These are phyloP conservation scores for Pristiophorus japonicus DNA, from an alignment of 2,113 vertebrate species.

Conservation along the genomic window DNA sequence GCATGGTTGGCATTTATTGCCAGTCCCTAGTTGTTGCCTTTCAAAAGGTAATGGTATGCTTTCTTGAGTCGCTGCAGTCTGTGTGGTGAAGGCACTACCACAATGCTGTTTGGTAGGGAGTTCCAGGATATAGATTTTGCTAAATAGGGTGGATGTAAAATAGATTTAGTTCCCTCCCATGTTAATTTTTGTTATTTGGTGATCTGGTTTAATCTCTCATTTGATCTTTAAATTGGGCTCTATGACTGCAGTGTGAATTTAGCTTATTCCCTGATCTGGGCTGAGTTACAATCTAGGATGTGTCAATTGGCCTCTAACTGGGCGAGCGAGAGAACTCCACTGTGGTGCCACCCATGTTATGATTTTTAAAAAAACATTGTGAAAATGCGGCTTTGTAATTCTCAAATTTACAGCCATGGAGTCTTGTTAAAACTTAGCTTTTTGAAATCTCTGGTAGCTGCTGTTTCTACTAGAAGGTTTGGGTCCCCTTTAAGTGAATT, in stretches of 20 bases:
- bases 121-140: neutral
- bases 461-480: slow-evolving; percentile 59
- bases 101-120: neutral
- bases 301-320: neutral
- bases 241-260: neutral
- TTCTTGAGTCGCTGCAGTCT: neutral
- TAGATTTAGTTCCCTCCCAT: neutral
- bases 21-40: neutral
- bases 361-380: neutral
- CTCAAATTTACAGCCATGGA: slow-evolving; percentile 46
- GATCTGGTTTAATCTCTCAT: neutral
- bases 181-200: neutral
- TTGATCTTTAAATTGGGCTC: neutral
- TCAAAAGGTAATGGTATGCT: neutral
- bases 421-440: slow-evolving; percentile 48
- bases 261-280: neutral
- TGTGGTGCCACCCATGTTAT: neutral
- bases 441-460: slow-evolving; percentile 59
- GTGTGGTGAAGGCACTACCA: too few relatives aligned
- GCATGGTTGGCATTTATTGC: neutral
- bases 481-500: slow-evolving; percentile 26
- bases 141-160: neutral
- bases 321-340: too few relatives aligned
- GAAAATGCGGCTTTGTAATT: slow-evolving; percentile 40
- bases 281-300: neutral